Evolutionary conservation across 2,797 vertebrate species (phyloP), one percentile per base, ranked within the genome.

Genomic region (Acrossocheilus fasciatus): DNA sequence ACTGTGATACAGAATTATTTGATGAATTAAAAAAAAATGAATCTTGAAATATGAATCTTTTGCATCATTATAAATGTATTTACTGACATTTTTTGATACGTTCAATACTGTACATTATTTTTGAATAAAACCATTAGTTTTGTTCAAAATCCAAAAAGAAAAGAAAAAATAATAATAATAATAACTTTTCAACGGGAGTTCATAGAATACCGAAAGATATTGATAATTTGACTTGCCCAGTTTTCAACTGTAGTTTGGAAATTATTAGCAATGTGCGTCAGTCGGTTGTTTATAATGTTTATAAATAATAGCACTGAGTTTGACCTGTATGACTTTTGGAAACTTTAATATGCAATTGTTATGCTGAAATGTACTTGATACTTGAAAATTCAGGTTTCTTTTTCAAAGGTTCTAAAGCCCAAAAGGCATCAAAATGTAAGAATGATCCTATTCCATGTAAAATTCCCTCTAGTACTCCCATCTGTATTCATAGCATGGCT

Each of bases 381-480:
- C 36, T 78, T 54, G 17, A 54, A 39, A 23, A 34, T 23, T 6
- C 43, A 10, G 15, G 4, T 39, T 7, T 15, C 3, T 77, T 77
- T 76, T 43, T 43, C 36, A 6, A 26, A 79, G 7, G 36, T 62
- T 43, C 26, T 4, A 79, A 62, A 30, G 39, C 39, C 54, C 76
- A 79, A 59, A 79, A 30, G 34, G 2, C 76, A 79, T 79, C 54
- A 79, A 26, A 26, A 79, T 79, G 76, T 79, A 79, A 15, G 36
- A 62, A 79, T 79, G 39, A 62, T 62, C 76, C 54, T 43, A 62
- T 43, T 59, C 23, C 76, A 43, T 79, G 54, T 62, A 43, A 79
- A 62, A 79, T 62, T 18, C 54, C 76, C 54, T 43, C 54, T 26
- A 43, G 54, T 79, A 62, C 39, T 43, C 14, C 76, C 76, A 79